These are phyloP conservation scores for Limnodromus scolopaceus DNA, from an alignment of 2,797 vertebrate species.

Conservation along the genomic window DNA sequence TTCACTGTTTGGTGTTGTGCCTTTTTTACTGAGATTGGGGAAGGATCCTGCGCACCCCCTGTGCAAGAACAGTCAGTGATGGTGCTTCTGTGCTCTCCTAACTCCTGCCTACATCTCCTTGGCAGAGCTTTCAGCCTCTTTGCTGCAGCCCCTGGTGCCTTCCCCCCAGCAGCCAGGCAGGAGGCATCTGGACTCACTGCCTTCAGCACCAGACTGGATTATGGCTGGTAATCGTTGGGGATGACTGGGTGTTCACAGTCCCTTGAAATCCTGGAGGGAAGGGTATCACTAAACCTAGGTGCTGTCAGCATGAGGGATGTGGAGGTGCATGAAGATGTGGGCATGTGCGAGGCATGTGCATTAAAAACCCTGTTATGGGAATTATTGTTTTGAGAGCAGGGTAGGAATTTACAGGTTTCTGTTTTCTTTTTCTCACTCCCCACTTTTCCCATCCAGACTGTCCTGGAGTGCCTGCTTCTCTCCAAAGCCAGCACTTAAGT, in stretches of 20 bases:
- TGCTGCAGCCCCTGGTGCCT: background rate
- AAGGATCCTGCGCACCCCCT: background rate
- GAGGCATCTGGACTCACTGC: background rate
- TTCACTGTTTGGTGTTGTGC: background rate
- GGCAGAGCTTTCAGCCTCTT: background rate
- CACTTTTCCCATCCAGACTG: background rate
- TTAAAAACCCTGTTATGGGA: background rate
- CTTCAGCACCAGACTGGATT: background rate
- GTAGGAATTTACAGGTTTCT: background rate
- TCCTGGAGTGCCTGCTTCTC: background rate
- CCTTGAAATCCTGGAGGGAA: background rate
- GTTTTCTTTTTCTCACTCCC: background rate
- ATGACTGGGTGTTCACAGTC: background rate
- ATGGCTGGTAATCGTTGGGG: background rate
- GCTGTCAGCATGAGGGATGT: background rate
- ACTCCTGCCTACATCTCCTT: background rate
- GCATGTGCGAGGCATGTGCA: accelerated
- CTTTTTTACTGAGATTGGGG: background rate
- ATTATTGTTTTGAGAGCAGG: background rate
- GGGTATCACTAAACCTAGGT: background rate
- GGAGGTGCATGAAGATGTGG: background rate
- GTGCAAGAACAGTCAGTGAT: background rate
- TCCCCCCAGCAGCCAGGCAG: background rate
- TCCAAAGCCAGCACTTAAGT: background rate
- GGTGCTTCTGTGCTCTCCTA: background rate